These are phyloP conservation scores for Diadumene lineata DNA, from an alignment of 92 coral and sea anemone genomes.

Conservation along the genomic window DNA sequence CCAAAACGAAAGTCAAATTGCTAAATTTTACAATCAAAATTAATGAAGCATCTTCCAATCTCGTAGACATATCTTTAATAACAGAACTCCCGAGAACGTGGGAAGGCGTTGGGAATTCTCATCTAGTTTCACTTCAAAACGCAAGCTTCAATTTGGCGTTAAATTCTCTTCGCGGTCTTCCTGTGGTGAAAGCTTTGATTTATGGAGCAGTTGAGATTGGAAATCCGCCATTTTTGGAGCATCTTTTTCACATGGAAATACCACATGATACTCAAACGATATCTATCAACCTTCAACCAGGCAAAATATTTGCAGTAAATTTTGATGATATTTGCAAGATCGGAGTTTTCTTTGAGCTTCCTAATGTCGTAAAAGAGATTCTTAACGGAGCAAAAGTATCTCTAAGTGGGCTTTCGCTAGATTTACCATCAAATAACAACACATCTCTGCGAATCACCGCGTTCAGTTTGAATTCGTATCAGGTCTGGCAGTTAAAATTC, in stretches of 20 bases:
- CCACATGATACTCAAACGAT: slow-evolving; percentile 20
- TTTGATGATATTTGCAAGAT: slow-evolving; percentile 31
- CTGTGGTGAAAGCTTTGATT: slow-evolving; percentile 32
- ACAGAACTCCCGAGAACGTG: slow-evolving; percentile 26
- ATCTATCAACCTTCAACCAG: slow-evolving; percentile 40
- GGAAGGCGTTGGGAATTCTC: slow-evolving; percentile 32
- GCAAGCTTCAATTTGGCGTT: slow-evolving; percentile 14
- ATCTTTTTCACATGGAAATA: slow-evolving; percentile 40
- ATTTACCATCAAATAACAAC: neutral
- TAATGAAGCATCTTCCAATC: slow-evolving; percentile 9
- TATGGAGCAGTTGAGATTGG: slow-evolving; percentile 43
- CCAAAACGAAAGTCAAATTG: slow-evolving; percentile 30
- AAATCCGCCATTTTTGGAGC: slow-evolving; percentile 30
- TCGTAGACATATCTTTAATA: slow-evolving; percentile 18
- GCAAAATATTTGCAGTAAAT: slow-evolving; percentile 12
- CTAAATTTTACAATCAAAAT: slow-evolving; percentile 17
- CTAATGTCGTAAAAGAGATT: slow-evolving; percentile 17
- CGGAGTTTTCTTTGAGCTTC: slow-evolving; percentile 36
- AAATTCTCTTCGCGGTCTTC: neutral
- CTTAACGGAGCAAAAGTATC: slow-evolving; percentile 26
- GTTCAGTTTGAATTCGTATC: slow-evolving; percentile 12
- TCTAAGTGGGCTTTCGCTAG: slow-evolving; percentile 26
- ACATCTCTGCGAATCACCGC: slow-evolving; percentile 18
- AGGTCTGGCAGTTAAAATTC: slow-evolving; percentile 38
- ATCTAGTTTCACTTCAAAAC: slow-evolving; percentile 3